Percentiles rank a stretch among this genome's conserved stretches.
Conservation (phyloP, 1,140 invertebrate genomes). For the Drosophila miranda region DNA sequence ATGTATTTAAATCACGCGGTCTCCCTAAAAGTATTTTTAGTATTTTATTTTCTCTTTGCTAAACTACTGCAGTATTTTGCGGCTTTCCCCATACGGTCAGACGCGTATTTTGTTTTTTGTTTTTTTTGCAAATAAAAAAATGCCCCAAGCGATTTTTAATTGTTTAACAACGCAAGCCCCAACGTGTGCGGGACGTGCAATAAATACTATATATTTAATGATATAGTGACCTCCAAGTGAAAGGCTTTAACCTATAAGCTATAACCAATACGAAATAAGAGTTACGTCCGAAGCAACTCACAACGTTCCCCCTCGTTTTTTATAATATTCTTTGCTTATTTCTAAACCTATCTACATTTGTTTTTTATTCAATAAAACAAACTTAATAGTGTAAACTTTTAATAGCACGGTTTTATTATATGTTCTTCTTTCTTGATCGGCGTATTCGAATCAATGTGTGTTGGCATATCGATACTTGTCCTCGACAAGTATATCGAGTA, state of each 20-base stretch:
- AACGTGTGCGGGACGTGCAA: slow-evolving; percentile 14
- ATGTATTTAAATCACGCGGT: neutral
- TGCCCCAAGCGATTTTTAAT: slow-evolving; percentile 18
- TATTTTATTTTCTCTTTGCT: neutral
- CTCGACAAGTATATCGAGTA: no score
- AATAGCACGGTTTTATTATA: no score
- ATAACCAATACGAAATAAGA: neutral
- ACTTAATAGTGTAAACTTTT: no score
- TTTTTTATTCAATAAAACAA: no score
- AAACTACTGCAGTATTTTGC: neutral
- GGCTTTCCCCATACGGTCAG: slow-evolving; percentile 9
- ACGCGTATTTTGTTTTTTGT: slow-evolving; percentile 46
- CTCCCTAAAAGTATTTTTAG: neutral
- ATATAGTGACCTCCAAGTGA: slow-evolving; percentile 3
- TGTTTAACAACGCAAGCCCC: slow-evolving; percentile 13
- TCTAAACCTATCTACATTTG: no score
- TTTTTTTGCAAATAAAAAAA: slow-evolving; percentile 39
- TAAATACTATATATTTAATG: slow-evolving; percentile 13
- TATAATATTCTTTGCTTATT: no score
- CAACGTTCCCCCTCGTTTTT: no score
- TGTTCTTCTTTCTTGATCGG: no score
- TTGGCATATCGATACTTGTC: no score
- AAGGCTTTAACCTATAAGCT: neutral
- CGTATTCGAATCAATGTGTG: no score
- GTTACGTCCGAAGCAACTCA: no score